Evolutionary conservation across 1,140 invertebrate genomes (phyloP), one percentile per base, ranked within the genome.

Genomic region (Camponotus pennsylvanicus): DNA sequence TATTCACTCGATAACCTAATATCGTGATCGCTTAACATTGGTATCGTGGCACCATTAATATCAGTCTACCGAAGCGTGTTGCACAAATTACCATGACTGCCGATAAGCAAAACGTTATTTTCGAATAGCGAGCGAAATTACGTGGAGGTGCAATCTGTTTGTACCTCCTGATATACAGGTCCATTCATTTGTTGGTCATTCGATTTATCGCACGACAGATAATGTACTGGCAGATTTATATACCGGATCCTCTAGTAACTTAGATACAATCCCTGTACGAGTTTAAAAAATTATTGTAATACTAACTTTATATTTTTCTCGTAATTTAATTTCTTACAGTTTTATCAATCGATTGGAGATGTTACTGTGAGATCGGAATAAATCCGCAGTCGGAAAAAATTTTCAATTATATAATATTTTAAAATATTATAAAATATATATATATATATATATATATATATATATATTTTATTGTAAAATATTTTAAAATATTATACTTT

Each of bases 1-100:
- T 59, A 61, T 73, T 57, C 37, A 37, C 32, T 86, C 87, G 87
- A 89, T 86, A 88, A 82, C 76, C 67, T 85, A 79, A 88, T 85
- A 86, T 18, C 55, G 40, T 55, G 61, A 86, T 80, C 69, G 82
- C 45, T 89, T 76, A 85, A 89, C 82, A 40, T 64, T 45, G 27
- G 8, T 55, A 15, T 78, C 32, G n/a, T 18, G 49, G 15, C 55
- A 37, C 52, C 87, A 34, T 82, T 85, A 76, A 79, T 75, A 59
- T 85, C 67, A 69, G 34, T 82, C 45, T 71, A 34, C 69, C 45
- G 67, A 55, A 42, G 59, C 52, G 73, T 55, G 52, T 52, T 40
- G 71, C 77, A 61, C 70, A 59, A 71, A 82, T 82, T 78, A 70
- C 21, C 86, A 45, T 82, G 37, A 63, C 67, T 61, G 9, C 11